Conservation (phyloP, 2,888 invertebrate species). For the Teleogryllus oceanicus region DNA sequence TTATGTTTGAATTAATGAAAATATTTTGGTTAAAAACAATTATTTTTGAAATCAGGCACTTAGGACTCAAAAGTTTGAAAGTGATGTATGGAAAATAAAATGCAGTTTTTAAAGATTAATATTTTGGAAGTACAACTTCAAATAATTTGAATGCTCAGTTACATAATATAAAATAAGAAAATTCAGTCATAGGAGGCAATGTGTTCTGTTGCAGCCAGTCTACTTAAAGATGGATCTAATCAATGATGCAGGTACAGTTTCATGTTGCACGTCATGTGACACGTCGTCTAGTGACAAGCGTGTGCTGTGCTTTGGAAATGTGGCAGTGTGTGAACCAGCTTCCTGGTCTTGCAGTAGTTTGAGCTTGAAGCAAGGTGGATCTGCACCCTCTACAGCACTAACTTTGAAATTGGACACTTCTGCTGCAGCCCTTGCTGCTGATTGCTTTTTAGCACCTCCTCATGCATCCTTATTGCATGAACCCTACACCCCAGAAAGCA, state of each 20-base stretch:
- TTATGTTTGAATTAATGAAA: too few relatives aligned
- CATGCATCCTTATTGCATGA: conserved; percentile 56
- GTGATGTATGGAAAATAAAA: too few relatives aligned
- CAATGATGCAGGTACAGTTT: conserved; percentile 72
- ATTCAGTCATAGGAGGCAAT: too few relatives aligned
- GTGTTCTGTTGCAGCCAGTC: conserved; percentile 66
- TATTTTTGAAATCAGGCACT: too few relatives aligned
- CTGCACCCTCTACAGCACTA: conserved; percentile 18
- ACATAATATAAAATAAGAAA: too few relatives aligned
- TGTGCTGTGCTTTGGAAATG: not conserved
- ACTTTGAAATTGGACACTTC: not conserved
- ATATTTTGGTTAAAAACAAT: too few relatives aligned
- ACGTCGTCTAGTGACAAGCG: not conserved
- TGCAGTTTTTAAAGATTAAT: too few relatives aligned
- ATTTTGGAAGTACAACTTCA: too few relatives aligned
- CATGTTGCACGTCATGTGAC: conserved; percentile 47
- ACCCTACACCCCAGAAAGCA: conserved; percentile 80
- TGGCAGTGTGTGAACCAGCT: not conserved
- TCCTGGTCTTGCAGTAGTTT: conserved; percentile 12
- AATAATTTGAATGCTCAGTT: too few relatives aligned
- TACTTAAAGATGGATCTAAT: conserved; percentile 69
- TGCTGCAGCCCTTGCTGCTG: conserved; percentile 24
- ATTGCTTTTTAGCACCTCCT: conserved; percentile 36
- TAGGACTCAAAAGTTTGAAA: too few relatives aligned
- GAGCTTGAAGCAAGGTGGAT: not conserved